Conservation (phyloP, 2,113 vertebrate genomes). For the Anoplopoma fimbria region DNA sequence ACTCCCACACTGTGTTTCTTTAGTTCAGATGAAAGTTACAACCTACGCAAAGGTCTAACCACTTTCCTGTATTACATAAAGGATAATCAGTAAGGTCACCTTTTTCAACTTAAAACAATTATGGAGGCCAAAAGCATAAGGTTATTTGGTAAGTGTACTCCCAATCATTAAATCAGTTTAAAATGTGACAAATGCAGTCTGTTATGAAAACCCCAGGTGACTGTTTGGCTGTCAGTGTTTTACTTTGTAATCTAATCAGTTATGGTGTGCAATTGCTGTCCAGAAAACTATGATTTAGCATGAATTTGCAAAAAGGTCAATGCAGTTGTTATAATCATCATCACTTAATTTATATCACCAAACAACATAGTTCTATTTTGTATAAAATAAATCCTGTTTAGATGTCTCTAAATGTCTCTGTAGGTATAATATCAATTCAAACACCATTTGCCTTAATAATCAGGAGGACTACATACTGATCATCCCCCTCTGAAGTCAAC, state of each 20-base stretch:
- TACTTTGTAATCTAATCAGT: background rate
- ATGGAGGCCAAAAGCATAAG: background rate
- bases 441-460: background rate
- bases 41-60: slow-evolving; percentile 37
- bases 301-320: background rate
- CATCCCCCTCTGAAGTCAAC: background rate
- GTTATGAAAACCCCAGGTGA: background rate
- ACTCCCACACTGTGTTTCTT: slow-evolving; percentile 49
- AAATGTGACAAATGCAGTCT: background rate
- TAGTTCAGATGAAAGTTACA: slow-evolving; percentile 56
- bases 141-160: slow-evolving; percentile 2
- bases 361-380: background rate
- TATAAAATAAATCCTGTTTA: background rate
- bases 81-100: slow-evolving; percentile 46
- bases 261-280: background rate
- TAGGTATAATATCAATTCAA: background rate
- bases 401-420: background rate
- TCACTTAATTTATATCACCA: background rate
- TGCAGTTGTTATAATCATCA: background rate
- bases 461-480: background rate
- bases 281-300: background rate
- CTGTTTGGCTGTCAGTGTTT: background rate
- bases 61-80: slow-evolving; percentile 43
- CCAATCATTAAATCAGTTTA: background rate
- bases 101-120: slow-evolving; percentile 10